These are phyloP conservation scores for Trichonephila clavipes DNA, from an alignment of 1,140 invertebrate species.

Conservation along the genomic window DNA sequence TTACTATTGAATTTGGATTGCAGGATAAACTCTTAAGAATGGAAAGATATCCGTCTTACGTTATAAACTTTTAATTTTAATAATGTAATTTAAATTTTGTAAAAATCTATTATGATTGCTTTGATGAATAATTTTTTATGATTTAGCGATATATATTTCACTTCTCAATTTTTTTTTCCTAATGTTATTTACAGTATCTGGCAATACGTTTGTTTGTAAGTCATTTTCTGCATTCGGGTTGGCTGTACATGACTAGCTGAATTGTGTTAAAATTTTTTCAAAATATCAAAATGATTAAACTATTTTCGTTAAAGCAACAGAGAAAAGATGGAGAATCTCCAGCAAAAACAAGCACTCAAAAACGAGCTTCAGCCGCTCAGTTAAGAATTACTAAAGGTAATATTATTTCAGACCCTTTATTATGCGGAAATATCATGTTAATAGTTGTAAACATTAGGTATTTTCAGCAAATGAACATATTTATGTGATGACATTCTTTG, in stretches of 20 bases:
- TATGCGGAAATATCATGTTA: not conserved
- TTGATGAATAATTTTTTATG: too few species aligned
- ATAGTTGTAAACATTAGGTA: not conserved
- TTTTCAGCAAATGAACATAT: not conserved
- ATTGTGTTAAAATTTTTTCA: not conserved
- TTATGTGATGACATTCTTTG: too few species aligned
- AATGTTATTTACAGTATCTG: not conserved
- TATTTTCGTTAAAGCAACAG: constrained; percentile 98
- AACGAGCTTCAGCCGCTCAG: constrained; percentile 96
- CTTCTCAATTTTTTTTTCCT: not conserved
- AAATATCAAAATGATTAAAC: constrained; percentile 91
- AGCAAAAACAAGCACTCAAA: constrained; percentile 87
- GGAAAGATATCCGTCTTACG: too few species aligned
- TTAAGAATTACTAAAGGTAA: constrained; percentile 97
- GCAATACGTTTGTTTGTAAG: not conserved
- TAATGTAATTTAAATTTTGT: too few species aligned
- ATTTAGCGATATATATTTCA: too few species aligned
- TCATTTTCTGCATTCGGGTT: not conserved
- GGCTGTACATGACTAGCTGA: not conserved
- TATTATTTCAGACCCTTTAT: not conserved
- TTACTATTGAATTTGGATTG: too few species aligned
- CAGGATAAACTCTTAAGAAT: too few species aligned
- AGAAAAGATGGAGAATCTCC: constrained; percentile 96
- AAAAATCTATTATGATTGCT: too few species aligned
- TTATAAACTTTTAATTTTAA: too few species aligned